Evolutionary conservation across 1,140 invertebrate species (phyloP), one percentile per base, ranked within the genome.

Genomic region (Drosophila kikkawai): DNA sequence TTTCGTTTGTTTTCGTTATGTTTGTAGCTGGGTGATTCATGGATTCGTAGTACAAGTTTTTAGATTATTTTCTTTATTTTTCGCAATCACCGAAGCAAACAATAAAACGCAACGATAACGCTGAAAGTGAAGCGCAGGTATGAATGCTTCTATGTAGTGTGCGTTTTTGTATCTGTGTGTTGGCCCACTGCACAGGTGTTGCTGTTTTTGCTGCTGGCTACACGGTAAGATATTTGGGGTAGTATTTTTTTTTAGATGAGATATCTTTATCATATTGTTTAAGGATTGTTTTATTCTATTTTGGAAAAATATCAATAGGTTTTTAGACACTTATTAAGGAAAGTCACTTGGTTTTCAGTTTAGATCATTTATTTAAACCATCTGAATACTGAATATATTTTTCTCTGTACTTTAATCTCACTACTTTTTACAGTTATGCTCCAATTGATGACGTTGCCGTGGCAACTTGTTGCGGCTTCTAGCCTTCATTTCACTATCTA

Each of bases 41-140:
- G 45, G 45, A 26, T 64, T 75, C 58, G 63, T 55, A 50, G 50
- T 44, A 37, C 55, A n/a, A 15, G 32, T 37, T 37, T 22, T 37
- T 70, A 53, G 59, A 51, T 66, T 79, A 59, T 63, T 65, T 87
- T 87, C 84, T 63, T 65, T 65, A 39, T 60, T 86, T 88, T 87
- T 87, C 84, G 84, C 84, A 87, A 87, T 88, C 84, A 63, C 61
- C 80, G 79, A 87, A 87, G 75, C 77, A 79, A 83, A 81, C 78
- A 85, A 71, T 88, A 74, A 74, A 82, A 87, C 85, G 84, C 84
- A 88, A 83, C 84, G 84, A 87, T 87, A 87, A 88, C 75, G 80
- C 61, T 81, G 84, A 87, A 87, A 87, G 84, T 87, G 84, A 87
- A 87, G 84, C 74, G 74, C 85, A 87, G 84, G 84, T 87, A 76